These are phyloP conservation scores for Drosophila greeni DNA, from an alignment of 2,888 invertebrate species.

Conservation along the genomic window DNA sequence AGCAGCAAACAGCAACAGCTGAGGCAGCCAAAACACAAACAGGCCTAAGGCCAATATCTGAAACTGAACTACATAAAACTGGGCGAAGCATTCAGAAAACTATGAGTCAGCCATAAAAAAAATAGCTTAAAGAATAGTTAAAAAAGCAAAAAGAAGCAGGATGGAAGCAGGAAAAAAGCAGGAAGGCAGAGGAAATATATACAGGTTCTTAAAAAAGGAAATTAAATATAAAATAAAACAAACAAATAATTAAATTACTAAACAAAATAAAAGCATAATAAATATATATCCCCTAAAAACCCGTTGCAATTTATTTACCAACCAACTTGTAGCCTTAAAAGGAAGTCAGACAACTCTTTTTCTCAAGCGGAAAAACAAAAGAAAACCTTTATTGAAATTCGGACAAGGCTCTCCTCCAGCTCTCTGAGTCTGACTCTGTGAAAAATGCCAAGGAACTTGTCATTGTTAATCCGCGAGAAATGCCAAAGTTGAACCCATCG, in stretches of 20 bases:
- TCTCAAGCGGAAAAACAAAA: background rate
- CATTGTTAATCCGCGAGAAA: constrained; percentile 2
- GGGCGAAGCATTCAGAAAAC: constrained; percentile 3
- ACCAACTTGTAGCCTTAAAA: background rate
- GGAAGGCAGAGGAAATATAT: too few species aligned
- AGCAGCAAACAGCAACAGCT: constrained; percentile 5
- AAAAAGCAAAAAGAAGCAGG: background rate
- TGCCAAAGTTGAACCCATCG: constrained; percentile 17
- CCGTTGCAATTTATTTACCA: background rate
- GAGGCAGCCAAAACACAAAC: constrained; percentile 16
- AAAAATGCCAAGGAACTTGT: constrained; percentile 17
- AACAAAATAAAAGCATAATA: too few species aligned
- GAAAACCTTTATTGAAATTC: constrained; percentile 8
- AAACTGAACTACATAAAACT: constrained; percentile 19
- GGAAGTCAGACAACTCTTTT: background rate
- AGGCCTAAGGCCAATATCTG: constrained; percentile 3
- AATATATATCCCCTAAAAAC: too few species aligned
- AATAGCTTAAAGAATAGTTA: background rate
- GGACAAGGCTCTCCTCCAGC: background rate
- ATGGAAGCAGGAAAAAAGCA: too few species aligned
- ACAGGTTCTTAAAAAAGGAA: background rate
- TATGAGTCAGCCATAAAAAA: constrained; percentile 15
- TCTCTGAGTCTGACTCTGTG: background rate
- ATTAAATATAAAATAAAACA: background rate
- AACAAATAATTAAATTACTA: background rate